Conservation (phyloP, 2,113 vertebrate genomes). For the Embiotoca jacksoni region DNA sequence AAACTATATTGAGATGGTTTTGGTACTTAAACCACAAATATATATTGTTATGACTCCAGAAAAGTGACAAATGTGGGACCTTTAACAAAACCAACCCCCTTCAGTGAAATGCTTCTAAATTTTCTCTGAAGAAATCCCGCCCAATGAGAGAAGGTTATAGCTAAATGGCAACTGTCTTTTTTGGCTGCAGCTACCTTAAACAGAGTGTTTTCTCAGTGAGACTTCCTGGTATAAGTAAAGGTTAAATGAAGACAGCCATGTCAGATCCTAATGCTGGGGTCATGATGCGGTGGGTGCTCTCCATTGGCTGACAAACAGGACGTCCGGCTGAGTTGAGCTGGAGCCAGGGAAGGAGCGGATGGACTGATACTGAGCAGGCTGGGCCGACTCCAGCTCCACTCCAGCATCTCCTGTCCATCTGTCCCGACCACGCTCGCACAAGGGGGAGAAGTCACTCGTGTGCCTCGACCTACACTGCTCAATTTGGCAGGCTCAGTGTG, state of each 20-base stretch:
- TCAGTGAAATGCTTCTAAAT: conserved; percentile 11
- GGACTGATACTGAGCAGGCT: conserved; percentile 73
- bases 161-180: conserved; percentile 41
- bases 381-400: conserved; percentile 68
- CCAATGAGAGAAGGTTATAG: conserved; percentile 36
- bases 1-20: no score
- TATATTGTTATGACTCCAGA: no score
- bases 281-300: conserved; percentile 55
- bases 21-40: no score
- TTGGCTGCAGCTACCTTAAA: conserved; percentile 49
- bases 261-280: conserved; percentile 67
- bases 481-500: conserved; percentile 63
- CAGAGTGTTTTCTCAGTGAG: conserved; percentile 54
- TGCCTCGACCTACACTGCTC: conserved; percentile 65
- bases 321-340: conserved; percentile 66
- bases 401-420: conserved; percentile 79
- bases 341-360: conserved; percentile 72
- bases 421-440: conserved; percentile 62
- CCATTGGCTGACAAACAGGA: conserved; percentile 68
- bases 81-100: background rate
- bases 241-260: conserved; percentile 80
- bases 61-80: no score
- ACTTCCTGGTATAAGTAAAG: conserved; percentile 71
- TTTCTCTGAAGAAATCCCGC: conserved; percentile 19
- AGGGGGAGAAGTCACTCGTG: conserved; percentile 55